Base-by-base conservation (phyloP, 2,797 vertebrate species). In the Enteromius thamalakanensis region DNA sequence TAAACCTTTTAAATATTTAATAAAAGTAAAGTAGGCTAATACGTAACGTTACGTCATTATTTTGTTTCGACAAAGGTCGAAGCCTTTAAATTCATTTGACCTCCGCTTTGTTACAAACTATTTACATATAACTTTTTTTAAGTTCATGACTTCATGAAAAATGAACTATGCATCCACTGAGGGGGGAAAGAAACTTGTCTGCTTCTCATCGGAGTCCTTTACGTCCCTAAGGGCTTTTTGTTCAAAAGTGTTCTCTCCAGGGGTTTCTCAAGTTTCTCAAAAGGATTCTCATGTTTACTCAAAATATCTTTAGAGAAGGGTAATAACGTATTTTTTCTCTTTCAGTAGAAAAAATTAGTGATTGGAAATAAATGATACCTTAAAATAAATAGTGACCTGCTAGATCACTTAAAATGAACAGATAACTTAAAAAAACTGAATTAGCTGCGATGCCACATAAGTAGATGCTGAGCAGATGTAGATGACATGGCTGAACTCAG, bases 401-500 rank as follows among this genome's bases (percentile, higher is more conserved):
- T 6, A n/a, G 26, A 10, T 78, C 21, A 60, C 5, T 40, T 32
- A 19, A 80, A 69, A 55, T 45, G 6, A 80, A 80, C 17, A 71
- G 19, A 71, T 69, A 47, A 12, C 8, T 2, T 12, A 14, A 47
- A 42, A 42, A 42, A 42, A n/a, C 34, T 76, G 47, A 64, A 76
- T 81, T 11, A 32, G 19, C 17, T n/a, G 60, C 29, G 64, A 42
- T 51, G 15, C 15, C 12, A 32, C n/a, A 51, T 23, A 42, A 62
- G 6, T 12, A 29, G 3, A 26, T 4, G 34, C 42, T 69, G 12
- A 76, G 72, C 34, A 76, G 62, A 69, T 53, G 72, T 34, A n/a
- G 62, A 29, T 21, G 12, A n/a, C 49, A 29, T 15, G 53, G 2
- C 70, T 58, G 23, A 62, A 70, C 81, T 84, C 86, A 71, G 19